Base-by-base conservation (phyloP, 2,888 invertebrate genomes). In the Epicampocera succincta region DNA sequence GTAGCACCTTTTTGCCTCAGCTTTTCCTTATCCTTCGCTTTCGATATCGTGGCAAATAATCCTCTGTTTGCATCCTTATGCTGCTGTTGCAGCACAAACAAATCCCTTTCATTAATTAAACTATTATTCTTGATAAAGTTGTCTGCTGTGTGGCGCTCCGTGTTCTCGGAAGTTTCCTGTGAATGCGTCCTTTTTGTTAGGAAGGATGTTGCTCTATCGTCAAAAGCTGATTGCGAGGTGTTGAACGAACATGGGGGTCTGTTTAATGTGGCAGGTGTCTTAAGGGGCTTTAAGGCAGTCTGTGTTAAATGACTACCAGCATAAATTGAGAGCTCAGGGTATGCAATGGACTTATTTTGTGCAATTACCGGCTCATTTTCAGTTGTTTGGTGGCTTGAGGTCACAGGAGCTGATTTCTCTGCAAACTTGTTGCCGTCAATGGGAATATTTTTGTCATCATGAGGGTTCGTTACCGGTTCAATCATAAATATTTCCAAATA, bases 31-130 rank as follows among this genome's bases (percentile, higher is more conserved):
- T 44, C 56, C 21, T 40, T 29, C 58, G 46, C 46, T 52, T 76
- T 60, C n/a, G 33, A n/a, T 25, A 13, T 25, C 11, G 15, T 44
- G 3, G 17, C 13, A 50, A 29, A 2, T 19, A 77, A 69, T 40
- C 21, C 54, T 61, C 61, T 48, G 33, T 58, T 46, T 46, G 9
- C 63, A 29, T 50, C 4, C 1, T 6, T 15, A 25, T 9, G 15
- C 33, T 60, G 40, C 17, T 42, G 15, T 21, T 63, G 38, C 9
- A 42, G 40, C 15, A 9, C 9, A 42, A 4, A 46, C 12, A 46
- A 48, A 42, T 33, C 38, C 4, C 0, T 71, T 75, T 42, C 50
- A 33, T 66, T 74, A 61, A 60, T 82, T 60, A 78, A 74, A 75
- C 60, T 71, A 78, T 29, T 66, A 75, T 66, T 71, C 25, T 25